Evolutionary conservation across 2,888 invertebrate species (phyloP).

Genomic region (Bhutanitis thaidina): DNA sequence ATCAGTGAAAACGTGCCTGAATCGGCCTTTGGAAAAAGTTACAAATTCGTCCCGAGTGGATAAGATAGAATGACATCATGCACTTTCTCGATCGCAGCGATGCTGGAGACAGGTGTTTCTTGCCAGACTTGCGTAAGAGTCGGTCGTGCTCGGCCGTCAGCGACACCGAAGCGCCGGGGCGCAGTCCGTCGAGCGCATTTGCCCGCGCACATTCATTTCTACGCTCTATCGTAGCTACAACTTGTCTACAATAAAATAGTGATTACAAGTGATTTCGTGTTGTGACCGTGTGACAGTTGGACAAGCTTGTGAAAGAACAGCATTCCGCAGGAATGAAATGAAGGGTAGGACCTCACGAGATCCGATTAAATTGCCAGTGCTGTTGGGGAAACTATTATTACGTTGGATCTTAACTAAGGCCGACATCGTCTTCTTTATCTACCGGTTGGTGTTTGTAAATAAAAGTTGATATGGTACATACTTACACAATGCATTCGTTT

Average conservation of each 20-base stretch:
- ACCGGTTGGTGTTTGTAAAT: slow-evolving; percentile 72
- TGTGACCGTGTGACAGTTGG: slow-evolving; percentile 27
- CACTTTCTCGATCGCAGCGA: slow-evolving; percentile 50
- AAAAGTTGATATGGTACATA: neutral
- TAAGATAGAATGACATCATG: slow-evolving; percentile 46
- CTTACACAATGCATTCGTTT: too few species aligned
- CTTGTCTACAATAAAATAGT: neutral
- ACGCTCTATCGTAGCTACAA: neutral
- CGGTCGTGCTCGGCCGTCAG: slow-evolving; percentile 42
- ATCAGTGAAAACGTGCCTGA: slow-evolving; percentile 2
- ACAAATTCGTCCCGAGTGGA: slow-evolving; percentile 16
- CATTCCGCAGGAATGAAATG: slow-evolving; percentile 55
- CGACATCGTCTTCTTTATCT: slow-evolving; percentile 80
- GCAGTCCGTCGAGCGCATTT: slow-evolving; percentile 32
- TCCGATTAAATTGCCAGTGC: slow-evolving; percentile 56
- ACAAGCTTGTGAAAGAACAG: slow-evolving; percentile 25
- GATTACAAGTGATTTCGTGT: slow-evolving; percentile 19
- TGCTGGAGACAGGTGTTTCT: slow-evolving; percentile 45
- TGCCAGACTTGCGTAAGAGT: slow-evolving; percentile 50
- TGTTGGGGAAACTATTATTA: slow-evolving; percentile 77
- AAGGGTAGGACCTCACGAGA: slow-evolving; percentile 49
- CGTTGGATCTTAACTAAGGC: slow-evolving; percentile 83
- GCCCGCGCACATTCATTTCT: slow-evolving; percentile 32
- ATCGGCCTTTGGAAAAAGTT: slow-evolving; percentile 1
- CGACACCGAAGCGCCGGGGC: slow-evolving; percentile 78